Evolutionary conservation across 1,140 invertebrate species (phyloP).

Genomic region (Drosophila seguyi): DNA sequence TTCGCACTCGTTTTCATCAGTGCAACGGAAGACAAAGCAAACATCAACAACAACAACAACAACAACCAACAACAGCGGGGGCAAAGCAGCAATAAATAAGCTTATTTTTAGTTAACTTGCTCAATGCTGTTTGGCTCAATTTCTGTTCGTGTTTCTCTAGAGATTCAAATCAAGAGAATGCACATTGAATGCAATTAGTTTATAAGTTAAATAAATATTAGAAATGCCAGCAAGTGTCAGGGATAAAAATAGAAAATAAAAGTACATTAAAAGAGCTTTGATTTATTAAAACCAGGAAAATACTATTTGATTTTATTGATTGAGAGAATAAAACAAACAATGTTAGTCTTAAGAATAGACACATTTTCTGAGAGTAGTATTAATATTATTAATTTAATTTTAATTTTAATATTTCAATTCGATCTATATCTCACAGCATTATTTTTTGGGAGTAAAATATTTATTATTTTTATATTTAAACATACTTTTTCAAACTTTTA

Average conservation of each 20-base stretch:
- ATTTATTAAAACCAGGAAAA: no score
- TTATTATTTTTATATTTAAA: no score
- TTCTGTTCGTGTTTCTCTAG: constrained; percentile 25
- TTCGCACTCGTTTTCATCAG: constrained; percentile 61
- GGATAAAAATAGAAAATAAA: background rate
- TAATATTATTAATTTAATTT: no score
- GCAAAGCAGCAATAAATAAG: constrained; percentile 63
- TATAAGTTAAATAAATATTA: constrained; percentile 6
- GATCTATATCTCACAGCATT: no score
- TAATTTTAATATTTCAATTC: no score
- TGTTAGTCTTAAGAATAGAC: no score
- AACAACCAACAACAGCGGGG: background rate
- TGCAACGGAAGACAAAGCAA: constrained; percentile 73
- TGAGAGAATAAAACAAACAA: no score
- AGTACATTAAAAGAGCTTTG: no score
- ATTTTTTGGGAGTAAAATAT: no score
- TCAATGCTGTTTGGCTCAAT: constrained; percentile 35
- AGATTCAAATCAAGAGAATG: constrained; percentile 38
- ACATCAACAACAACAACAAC: background rate
- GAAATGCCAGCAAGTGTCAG: background rate
- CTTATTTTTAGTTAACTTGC: constrained; percentile 67
- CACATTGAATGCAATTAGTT: constrained; percentile 2
- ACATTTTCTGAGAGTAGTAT: no score
- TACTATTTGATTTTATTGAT: no score
- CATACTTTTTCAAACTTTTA: background rate